Evolutionary conservation across 2,797 vertebrate species (phyloP).

Genomic region (Crax fasciolata): DNA sequence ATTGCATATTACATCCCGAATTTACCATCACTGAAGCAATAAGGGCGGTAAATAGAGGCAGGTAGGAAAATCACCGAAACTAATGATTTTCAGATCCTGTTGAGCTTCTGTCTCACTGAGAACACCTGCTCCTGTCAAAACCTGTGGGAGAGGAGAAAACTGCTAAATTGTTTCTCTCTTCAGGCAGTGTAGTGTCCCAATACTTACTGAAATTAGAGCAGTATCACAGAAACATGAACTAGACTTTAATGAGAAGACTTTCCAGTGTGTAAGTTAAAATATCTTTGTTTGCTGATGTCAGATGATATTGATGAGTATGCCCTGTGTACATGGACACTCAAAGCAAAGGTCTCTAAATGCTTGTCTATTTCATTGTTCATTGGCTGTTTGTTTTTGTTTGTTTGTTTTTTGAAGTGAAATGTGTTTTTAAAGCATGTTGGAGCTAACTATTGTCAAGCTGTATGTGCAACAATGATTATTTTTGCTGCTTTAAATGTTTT

Average conservation of each 20-base stretch:
- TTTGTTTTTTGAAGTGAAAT: background rate
- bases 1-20: background rate
- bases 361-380: background rate
- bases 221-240: background rate
- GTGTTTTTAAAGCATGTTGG: background rate
- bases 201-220: background rate
- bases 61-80: background rate
- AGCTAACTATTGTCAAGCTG: background rate
- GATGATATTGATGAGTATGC: background rate
- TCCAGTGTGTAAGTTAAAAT: background rate
- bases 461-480: background rate
- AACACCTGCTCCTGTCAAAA: background rate
- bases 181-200: background rate
- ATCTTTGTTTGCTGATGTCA: background rate
- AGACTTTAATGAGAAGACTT: background rate
- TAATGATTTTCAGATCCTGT: background rate
- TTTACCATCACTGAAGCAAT: background rate
- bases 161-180: background rate
- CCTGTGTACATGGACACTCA: background rate
- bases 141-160: background rate
- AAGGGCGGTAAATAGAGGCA: background rate
- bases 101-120: background rate
- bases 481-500: background rate
- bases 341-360: background rate
- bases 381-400: accelerated